Conservation (phyloP, 2,797 vertebrate genomes). For the Lemur catta region DNA sequence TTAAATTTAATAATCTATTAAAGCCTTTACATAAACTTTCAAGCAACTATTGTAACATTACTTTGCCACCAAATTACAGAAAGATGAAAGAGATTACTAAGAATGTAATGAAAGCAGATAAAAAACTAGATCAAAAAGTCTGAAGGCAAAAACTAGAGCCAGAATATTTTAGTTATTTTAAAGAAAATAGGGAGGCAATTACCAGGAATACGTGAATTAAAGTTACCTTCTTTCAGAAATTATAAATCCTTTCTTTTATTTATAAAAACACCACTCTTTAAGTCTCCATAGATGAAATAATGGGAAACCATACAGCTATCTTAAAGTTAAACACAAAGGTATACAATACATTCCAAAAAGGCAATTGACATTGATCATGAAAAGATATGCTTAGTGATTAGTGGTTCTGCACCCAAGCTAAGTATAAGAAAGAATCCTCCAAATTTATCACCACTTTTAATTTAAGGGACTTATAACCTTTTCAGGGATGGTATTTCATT, state of each 20-base stretch:
- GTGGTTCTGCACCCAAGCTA: background rate
- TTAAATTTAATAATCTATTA: slow-evolving; percentile 50
- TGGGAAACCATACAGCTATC: background rate
- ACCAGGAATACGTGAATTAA: background rate
- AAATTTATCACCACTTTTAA: background rate
- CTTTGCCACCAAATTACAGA: background rate
- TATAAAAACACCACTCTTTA: background rate
- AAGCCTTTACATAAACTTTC: background rate
- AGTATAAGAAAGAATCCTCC: background rate
- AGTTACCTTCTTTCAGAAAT: background rate
- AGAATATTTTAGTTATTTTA: background rate
- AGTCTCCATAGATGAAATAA: background rate
- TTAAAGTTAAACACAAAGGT: background rate
- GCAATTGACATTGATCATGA: background rate
- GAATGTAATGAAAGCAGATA: background rate
- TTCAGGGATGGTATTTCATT: background rate
- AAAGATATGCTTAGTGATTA: background rate
- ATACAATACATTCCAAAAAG: background rate
- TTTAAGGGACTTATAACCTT: background rate
- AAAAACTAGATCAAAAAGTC: slow-evolving; percentile 25
- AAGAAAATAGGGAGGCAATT: background rate
- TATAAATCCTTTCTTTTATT: background rate
- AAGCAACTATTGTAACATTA: background rate
- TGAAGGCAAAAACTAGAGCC: background rate
- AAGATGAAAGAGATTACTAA: slow-evolving; percentile 27